Base-by-base conservation (phyloP, 35 echinoderm and acorn worm species). In the Stichopus chloronotus region DNA sequence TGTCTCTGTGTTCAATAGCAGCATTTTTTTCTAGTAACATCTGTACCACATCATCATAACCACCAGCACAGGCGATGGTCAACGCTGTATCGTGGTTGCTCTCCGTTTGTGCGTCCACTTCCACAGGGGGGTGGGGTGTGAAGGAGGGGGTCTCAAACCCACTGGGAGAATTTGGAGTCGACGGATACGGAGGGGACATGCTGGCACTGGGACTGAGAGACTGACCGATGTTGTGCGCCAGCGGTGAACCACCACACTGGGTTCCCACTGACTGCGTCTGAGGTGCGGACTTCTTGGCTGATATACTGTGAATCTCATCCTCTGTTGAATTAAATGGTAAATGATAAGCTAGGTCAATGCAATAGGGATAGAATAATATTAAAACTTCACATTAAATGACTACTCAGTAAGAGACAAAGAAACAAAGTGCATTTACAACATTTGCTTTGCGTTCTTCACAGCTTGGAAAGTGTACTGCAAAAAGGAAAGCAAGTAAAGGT, bases 51-150 rank as follows among this genome's bases (percentile, higher is more conserved):
- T 99, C 97, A 53, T 99, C 95, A 55, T 99, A 95, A 9, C 97
- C 97, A 56, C 97, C 95, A 0, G 97, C 97, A 63, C 97, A 99
- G 25, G 97, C 95, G 16, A 99, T 93, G 11, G 97, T 99, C 88
- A 99, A 78, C 23, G 97, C 97, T 43, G 97, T 99, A 85, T 99
- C 97, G 65, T 99, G 97, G 87, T 99, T 99, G 72, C 97, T 99
- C 92, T 99, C 97, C 13, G 97, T 99, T 88, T 96, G 97, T 20
- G 97, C 97, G 57, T 99, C 97, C 84, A 99, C 94, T 84, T 99
- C 97, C 13, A 99, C 97, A 4, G 97, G 95, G 12, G 95, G 95
- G 92, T 99, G 95, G 52, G 95, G 97, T 56, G 84, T 92, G 43
- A 96, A 94, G n/a, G 81, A 82, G 59, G 97, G 88, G 3, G 92